These are phyloP conservation scores for Sciurus niger DNA, from an alignment of 2,113 vertebrate species.

Conservation along the genomic window DNA sequence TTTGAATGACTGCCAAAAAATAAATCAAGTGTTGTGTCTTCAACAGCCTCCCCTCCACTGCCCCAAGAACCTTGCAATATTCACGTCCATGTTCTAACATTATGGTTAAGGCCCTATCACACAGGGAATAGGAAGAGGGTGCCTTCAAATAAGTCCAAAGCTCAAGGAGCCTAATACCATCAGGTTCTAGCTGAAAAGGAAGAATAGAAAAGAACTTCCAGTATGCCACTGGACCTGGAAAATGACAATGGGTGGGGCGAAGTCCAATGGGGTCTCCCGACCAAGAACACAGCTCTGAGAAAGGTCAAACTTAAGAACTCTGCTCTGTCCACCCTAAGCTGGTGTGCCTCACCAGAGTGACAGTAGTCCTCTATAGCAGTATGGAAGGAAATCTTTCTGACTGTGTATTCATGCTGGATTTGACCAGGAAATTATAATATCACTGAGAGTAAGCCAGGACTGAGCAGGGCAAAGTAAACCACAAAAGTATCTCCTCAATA, in stretches of 20 bases:
- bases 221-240: background rate
- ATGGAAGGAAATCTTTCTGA: background rate
- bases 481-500: slow-evolving; percentile 9
- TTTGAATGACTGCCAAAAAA: slow-evolving; percentile 47
- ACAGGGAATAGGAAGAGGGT: background rate
- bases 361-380: background rate
- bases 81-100: background rate
- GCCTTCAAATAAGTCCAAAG: background rate
- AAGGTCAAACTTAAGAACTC: background rate
- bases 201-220: background rate
- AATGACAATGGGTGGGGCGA: background rate
- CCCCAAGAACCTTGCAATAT: background rate
- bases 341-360: background rate
- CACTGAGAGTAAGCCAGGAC: background rate
- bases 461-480: background rate
- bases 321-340: background rate
- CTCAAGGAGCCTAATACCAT: background rate
- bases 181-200: background rate
- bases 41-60: background rate
- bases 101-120: background rate
- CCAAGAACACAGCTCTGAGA: background rate
- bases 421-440: background rate
- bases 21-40: background rate
- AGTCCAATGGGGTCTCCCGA: background rate
- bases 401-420: background rate